Conservation (phyloP, 2,888 invertebrate genomes). For the Halictus quadricinctus region DNA sequence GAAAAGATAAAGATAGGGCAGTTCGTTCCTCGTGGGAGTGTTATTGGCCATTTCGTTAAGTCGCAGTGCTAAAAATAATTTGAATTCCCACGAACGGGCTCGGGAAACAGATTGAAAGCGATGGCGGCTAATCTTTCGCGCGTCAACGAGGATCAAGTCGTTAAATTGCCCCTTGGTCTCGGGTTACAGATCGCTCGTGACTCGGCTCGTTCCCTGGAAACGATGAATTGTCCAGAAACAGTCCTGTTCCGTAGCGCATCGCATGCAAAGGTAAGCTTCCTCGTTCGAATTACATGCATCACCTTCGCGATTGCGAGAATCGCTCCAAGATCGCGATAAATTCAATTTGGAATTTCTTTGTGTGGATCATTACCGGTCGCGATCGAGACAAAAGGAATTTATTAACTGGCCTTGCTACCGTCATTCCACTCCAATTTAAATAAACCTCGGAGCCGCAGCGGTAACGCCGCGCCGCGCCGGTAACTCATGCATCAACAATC, state of each 20-base stretch:
- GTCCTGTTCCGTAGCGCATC: neutral
- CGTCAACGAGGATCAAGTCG: constrained; percentile 35
- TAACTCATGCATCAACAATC: constrained; percentile 47
- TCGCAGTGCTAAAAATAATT: neutral
- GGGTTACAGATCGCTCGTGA: constrained; percentile 29
- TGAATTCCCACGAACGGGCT: neutral
- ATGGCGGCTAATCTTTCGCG: neutral
- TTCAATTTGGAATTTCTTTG: neutral
- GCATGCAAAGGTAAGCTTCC: neutral
- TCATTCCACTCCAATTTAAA: constrained; percentile 40
- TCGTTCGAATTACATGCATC: constrained; percentile 24
- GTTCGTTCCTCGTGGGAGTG: neutral
- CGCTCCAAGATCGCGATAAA: neutral
- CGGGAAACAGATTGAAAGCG: neutral
- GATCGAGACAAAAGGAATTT: neutral
- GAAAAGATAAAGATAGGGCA: no score
- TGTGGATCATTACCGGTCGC: constrained; percentile 11
- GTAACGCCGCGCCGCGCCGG: constrained; percentile 41
- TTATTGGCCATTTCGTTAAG: neutral
- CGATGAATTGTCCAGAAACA: constrained; percentile 3
- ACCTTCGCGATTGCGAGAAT: neutral
- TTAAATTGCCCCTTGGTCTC: constrained; percentile 33
- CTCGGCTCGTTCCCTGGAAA: neutral
- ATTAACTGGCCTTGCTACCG: constrained; percentile 32
- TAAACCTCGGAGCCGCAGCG: constrained; percentile 53